Evolutionary conservation across 2,888 invertebrate species (phyloP).

Genomic region (Cylindroiulus punctatus): DNA sequence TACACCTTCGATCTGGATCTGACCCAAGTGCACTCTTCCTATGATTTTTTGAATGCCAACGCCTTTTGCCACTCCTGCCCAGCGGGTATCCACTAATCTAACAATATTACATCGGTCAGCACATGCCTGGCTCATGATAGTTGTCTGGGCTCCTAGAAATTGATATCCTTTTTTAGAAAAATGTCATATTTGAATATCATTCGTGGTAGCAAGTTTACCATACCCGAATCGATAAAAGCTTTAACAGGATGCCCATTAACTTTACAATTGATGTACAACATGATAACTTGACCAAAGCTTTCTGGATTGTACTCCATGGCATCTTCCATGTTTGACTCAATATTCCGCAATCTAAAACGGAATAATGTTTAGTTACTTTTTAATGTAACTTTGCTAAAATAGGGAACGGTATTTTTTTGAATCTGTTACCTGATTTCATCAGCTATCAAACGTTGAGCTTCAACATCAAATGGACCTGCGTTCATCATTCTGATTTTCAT

Average conservation of each 20-base stretch:
- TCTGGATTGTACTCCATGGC: conserved; percentile 99
- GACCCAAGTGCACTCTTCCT: conserved; percentile 95
- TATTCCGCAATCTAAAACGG: conserved; percentile 75
- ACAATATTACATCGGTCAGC: conserved; percentile 71
- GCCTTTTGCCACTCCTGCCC: conserved; percentile 97
- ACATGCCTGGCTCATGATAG: conserved; percentile 96
- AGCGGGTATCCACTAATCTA: conserved; percentile 79
- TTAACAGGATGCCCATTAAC: conserved; percentile 97
- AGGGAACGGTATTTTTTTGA: neutral
- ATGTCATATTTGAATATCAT: neutral
- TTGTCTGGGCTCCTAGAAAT: conserved; percentile 85
- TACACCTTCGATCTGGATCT: conserved; percentile 93
- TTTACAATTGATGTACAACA: conserved; percentile 96
- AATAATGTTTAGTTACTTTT: neutral
- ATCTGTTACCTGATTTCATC: conserved; percentile 85
- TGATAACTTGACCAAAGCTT: conserved; percentile 95
- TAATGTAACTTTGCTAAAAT: neutral
- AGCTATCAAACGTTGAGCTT: conserved; percentile 92
- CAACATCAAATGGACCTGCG: conserved; percentile 95
- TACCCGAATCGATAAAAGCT: conserved; percentile 97
- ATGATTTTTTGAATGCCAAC: conserved; percentile 96
- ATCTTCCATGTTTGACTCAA: conserved; percentile 97
- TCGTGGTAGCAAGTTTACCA: conserved; percentile 36
- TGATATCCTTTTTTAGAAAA: neutral
- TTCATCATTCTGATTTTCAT: conserved; percentile 87